These are phyloP conservation scores for Heliangelus exortis DNA, from an alignment of 2,797 vertebrate genomes.

Conservation along the genomic window DNA sequence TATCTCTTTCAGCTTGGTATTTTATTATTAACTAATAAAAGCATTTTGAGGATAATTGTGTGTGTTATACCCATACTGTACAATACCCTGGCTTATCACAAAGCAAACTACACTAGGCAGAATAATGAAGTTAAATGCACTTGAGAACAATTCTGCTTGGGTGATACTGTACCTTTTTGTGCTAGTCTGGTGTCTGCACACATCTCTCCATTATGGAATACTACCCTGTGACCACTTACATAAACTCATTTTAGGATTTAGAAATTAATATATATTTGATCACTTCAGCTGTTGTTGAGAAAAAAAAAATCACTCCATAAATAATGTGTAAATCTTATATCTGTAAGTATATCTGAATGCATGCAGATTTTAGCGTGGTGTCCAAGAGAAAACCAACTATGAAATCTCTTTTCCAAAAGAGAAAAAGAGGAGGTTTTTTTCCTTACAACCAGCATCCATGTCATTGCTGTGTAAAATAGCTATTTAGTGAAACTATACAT, in stretches of 20 bases:
- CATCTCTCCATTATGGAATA: neutral
- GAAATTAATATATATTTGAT: neutral
- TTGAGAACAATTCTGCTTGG: neutral
- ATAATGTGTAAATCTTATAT: neutral
- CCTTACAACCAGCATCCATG: neutral
- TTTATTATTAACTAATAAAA: too few species aligned
- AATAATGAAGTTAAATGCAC: neutral
- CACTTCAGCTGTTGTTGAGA: neutral
- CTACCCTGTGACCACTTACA: rapidly evolving
- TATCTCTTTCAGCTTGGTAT: too few species aligned
- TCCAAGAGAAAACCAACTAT: neutral
- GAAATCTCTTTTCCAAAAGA: neutral
- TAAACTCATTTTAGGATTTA: neutral
- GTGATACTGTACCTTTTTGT: neutral
- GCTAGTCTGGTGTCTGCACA: neutral
- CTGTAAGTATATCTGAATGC: neutral
- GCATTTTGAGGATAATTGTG: too few species aligned
- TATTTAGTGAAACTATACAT: neutral
- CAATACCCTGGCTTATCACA: neutral
- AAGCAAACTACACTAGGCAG: neutral
- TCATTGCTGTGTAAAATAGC: neutral
- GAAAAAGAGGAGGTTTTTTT: neutral
- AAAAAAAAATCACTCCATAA: neutral
- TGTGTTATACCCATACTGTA: too few species aligned
- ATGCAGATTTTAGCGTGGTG: neutral